phyloP scores from a whole-genome alignment of 1,140 invertebrate genomes.

The Drosophila repleta region DNA sequence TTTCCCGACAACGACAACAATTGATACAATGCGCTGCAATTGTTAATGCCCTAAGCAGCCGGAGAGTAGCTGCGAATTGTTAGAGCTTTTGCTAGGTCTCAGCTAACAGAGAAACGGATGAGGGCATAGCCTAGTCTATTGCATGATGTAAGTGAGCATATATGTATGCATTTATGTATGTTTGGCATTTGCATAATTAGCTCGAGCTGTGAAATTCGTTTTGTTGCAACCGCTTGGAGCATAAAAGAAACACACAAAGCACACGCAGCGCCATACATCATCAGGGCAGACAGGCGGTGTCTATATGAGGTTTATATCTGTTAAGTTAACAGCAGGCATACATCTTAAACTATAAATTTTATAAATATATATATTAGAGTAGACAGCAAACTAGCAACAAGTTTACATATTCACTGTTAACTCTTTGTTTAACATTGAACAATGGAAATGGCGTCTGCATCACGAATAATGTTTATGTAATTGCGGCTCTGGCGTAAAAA shows the following conservation, averaged over 20 bases:
- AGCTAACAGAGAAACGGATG: too few species aligned
- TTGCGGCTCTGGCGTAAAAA: constrained; percentile 47
- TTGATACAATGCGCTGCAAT: constrained; percentile 57
- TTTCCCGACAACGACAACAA: constrained; percentile 39
- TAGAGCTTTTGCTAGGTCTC: neutral
- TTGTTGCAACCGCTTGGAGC: constrained; percentile 34
- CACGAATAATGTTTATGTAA: constrained; percentile 74
- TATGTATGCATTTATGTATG: neutral
- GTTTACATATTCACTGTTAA: neutral
- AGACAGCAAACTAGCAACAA: neutral
- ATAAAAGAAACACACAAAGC: constrained; percentile 48
- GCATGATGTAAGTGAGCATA: neutral
- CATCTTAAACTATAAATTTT: neutral
- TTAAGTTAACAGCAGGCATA: too few species aligned
- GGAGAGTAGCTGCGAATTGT: neutral
- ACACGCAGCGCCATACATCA: constrained; percentile 32
- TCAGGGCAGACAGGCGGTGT: neutral
- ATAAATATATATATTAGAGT: neutral
- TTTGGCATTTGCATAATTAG: constrained; percentile 58
- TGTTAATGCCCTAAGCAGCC: constrained; percentile 51
- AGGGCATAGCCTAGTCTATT: too few species aligned
- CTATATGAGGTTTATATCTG: neutral
- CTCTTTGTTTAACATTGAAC: constrained; percentile 1
- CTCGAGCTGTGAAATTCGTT: constrained; percentile 43
- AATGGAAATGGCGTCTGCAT: constrained; percentile 18